phyloP scores from a whole-genome alignment of 2,113 vertebrate genomes.

The Empidonax traillii region DNA sequence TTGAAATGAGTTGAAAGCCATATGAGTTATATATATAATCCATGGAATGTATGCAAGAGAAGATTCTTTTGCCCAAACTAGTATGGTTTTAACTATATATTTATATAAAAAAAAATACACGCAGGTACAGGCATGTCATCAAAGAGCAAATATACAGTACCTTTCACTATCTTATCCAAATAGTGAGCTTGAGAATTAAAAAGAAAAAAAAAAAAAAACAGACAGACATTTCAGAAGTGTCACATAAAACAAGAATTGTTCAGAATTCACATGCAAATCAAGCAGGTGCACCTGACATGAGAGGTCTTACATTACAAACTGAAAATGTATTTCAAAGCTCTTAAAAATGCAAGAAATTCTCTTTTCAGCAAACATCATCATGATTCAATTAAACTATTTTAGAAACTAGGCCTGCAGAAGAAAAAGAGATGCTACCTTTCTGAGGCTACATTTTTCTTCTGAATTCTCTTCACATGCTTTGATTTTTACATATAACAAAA shows the following conservation, averaged over 20 bases:
- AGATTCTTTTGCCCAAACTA: slow-evolving; percentile 56
- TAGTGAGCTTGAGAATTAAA: slow-evolving; percentile 93
- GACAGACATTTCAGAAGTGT: slow-evolving; percentile 86
- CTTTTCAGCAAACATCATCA: slow-evolving; percentile 11
- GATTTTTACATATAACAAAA: not conserved
- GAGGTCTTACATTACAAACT: slow-evolving; percentile 56
- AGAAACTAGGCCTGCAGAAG: not conserved
- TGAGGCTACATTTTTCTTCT: not conserved
- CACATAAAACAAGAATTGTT: slow-evolving; percentile 75
- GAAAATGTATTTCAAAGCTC: slow-evolving; percentile 58
- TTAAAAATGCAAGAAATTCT: slow-evolving; percentile 54
- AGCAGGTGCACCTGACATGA: slow-evolving; percentile 66
- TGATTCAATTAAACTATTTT: not conserved
- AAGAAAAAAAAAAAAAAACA: slow-evolving; percentile 69
- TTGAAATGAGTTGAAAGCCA: slow-evolving; percentile 53
- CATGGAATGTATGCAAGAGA: slow-evolving; percentile 65
- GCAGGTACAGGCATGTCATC: slow-evolving; percentile 64
- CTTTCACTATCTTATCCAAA: slow-evolving; percentile 99
- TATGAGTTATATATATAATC: slow-evolving; percentile 53
- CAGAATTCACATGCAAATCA: slow-evolving; percentile 80
- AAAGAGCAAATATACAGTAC: slow-evolving; percentile 89
- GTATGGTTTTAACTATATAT: slow-evolving; percentile 17
- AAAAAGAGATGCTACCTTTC: not conserved
- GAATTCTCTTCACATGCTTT: not conserved
- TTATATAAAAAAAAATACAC: slow-evolving; percentile 29